A percentile compares a stretch with the other conserved stretches of the same genome.
These are phyloP conservation scores for Popillia japonica DNA, from an alignment of 1,140 invertebrate genomes.

Conservation along the genomic window DNA sequence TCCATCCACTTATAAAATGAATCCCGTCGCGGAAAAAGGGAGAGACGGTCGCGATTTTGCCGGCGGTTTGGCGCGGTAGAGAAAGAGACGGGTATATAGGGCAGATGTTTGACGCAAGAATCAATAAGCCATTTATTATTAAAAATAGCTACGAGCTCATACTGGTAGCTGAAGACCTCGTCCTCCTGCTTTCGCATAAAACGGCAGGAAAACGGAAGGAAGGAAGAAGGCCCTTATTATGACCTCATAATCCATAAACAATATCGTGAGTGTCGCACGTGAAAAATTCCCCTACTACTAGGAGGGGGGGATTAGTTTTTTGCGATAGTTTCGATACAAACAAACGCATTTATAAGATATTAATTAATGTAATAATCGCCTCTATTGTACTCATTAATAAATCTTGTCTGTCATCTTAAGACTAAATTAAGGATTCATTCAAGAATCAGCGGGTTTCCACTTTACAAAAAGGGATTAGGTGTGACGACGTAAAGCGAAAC, in stretches of 20 bases:
- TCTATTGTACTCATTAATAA: neutral
- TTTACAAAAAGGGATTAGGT: no score
- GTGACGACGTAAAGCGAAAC: no score
- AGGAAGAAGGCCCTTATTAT: conserved; percentile 4
- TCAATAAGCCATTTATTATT: conserved; percentile 9
- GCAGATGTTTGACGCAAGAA: neutral
- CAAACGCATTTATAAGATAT: no score
- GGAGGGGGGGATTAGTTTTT: no score
- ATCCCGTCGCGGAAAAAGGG: neutral
- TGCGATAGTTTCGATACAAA: no score
- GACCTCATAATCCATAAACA: conserved; percentile 5
- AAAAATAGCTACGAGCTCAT: neutral
- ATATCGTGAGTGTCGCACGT: neutral
- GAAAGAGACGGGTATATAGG: neutral
- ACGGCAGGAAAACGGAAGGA: neutral
- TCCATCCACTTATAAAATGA: conserved; percentile 8
- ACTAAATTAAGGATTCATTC: neutral
- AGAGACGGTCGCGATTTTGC: neutral
- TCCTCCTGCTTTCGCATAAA: neutral
- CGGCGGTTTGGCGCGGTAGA: neutral
- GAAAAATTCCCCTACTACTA: no score
- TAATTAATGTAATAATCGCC: neutral
- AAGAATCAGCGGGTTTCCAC: neutral
- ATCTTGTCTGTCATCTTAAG: neutral
- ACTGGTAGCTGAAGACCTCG: neutral